Evolutionary conservation across 2,797 vertebrate genomes (phyloP).

Genomic region (Basileuterus tristriatus): DNA sequence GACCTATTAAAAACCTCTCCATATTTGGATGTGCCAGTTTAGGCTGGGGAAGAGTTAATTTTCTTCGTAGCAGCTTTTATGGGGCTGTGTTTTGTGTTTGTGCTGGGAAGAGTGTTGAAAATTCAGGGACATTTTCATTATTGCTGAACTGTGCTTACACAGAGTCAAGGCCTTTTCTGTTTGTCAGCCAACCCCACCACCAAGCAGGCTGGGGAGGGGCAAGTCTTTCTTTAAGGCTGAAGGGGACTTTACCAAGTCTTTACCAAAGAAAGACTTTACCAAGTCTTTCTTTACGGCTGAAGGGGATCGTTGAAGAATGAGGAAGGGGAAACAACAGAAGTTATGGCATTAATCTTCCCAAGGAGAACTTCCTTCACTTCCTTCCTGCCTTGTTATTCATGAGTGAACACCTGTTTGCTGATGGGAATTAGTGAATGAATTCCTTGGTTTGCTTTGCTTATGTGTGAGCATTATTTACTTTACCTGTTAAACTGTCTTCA

Average conservation of each 20-base stretch:
- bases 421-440: not conserved
- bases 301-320: not conserved
- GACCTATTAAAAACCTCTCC: not conserved
- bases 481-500: not conserved
- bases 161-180: not conserved
- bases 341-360: not conserved
- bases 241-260: not conserved
- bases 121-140: not conserved
- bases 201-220: not conserved
- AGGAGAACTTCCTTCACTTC: not conserved
- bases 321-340: not conserved
- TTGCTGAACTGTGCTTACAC: not conserved
- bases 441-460: not conserved
- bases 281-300: not conserved
- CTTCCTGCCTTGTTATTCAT: not conserved
- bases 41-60: not conserved
- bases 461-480: not conserved
- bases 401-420: not conserved
- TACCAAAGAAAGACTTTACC: not conserved
- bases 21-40: not conserved
- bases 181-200: not conserved
- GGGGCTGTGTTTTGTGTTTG: not conserved
- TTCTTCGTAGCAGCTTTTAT: not conserved
- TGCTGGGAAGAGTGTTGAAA: not conserved
- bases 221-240: not conserved